A percentile compares a stretch with the other conserved stretches of the same genome.
Conservation (phyloP, 2,113 vertebrate genomes). For the Oxyura jamaicensis region DNA sequence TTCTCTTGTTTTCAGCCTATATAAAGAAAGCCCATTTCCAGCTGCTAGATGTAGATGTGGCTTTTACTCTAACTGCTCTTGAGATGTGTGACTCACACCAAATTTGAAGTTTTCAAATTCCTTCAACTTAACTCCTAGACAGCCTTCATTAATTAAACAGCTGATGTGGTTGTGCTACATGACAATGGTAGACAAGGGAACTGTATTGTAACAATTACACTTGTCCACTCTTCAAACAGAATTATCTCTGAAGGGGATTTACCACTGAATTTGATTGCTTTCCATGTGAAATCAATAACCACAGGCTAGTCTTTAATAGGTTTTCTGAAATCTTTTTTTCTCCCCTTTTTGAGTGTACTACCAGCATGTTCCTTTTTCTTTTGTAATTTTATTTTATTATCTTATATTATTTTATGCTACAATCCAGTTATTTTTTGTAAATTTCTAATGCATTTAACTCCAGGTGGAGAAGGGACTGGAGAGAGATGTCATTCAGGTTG, state of each 20-base stretch:
- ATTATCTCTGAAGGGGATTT: constrained; percentile 29
- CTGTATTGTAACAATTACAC: background rate
- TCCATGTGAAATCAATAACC: constrained; percentile 44
- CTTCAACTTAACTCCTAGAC: background rate
- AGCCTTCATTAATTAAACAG: background rate
- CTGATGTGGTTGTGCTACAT: background rate
- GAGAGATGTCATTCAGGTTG: background rate
- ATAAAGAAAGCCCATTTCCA: background rate
- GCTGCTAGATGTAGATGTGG: background rate
- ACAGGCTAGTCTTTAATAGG: background rate
- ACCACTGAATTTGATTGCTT: constrained; percentile 37
- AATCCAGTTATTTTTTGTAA: background rate
- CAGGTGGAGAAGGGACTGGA: background rate
- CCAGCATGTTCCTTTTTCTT: background rate
- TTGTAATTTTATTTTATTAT: background rate
- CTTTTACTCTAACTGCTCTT: background rate
- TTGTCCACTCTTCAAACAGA: background rate
- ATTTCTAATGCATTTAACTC: background rate
- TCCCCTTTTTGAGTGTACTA: background rate
- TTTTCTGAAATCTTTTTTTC: constrained; percentile 5
- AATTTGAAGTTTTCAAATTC: background rate
- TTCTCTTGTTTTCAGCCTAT: background rate
- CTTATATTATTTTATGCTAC: background rate
- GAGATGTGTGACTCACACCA: background rate
- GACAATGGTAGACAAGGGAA: background rate